Base-by-base conservation (phyloP, 2,797 vertebrate genomes). In the Acrossocheilus fasciatus region DNA sequence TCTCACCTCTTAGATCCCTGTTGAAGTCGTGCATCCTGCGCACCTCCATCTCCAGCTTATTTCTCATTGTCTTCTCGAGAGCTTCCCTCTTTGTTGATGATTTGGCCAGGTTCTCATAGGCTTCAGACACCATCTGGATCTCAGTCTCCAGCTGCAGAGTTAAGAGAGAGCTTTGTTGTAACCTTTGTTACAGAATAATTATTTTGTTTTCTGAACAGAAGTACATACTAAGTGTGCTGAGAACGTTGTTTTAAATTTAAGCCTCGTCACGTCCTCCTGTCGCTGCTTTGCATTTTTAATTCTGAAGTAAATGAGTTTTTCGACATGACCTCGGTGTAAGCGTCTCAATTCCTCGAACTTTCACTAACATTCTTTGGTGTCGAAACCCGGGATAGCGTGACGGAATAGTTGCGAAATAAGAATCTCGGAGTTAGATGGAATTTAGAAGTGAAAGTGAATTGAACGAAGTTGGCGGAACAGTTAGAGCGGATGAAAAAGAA, bases 11-110 rank as follows among this genome's bases (percentile, higher is more conserved):
- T n/a, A 99, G 95, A 92, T 99, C 98, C 64, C 98, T 95, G 95
- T 99, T 99, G 94, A 99, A 99, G 94, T 99, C 98, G 11, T 99
- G 98, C 89, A 99, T 96, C 77, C 98, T 96, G 3, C 98, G 96
- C 89, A 99, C 97, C 93, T 99, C 98, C 75, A 98, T 96, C 94
- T 99, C 98, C 86, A 99, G 94, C 91, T 99, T 99, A 93, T 97
- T 99, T 90, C 98, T 97, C 98, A 99, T 99, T 80, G 98, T 97
- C 92, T 99, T 99, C 93, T 99, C 98, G 93, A 99, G 93, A 54
- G 96, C 91, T 85, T 99, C 98, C 88, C 97, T 94, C 93, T 99
- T 99, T 4, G 97, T 96, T 3, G 98, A 99, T 2, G 98, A 98
- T 92, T 98, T 99, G 41, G 97, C 97, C 77, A 99, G 95, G 92